Evolutionary conservation across 2,888 invertebrate genomes (phyloP).

Genomic region (Drosophila parthenogenetica): DNA sequence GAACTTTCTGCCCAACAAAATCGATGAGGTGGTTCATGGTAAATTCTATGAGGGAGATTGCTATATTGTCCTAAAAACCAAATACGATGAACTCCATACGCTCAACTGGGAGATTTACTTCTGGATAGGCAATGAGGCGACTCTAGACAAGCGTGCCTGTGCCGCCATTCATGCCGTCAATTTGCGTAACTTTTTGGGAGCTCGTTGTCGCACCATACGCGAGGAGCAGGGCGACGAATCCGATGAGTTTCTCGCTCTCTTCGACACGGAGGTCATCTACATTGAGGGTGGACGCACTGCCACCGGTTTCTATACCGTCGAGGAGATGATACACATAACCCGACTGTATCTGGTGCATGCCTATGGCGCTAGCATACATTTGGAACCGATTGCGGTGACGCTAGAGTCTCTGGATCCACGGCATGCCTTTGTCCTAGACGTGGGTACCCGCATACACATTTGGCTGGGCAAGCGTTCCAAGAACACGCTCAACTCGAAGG

Average conservation of each 20-base stretch:
- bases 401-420: constrained; percentile 93
- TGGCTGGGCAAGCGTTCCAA: constrained; percentile 93
- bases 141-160: constrained; percentile 88
- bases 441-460: constrained; percentile 93
- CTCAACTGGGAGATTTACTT: constrained; percentile 98
- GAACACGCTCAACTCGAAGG: constrained; percentile 93
- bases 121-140: constrained; percentile 98
- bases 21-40: constrained; percentile 97
- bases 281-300: constrained; percentile 98
- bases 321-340: constrained; percentile 93
- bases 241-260: constrained; percentile 96
- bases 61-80: constrained; percentile 97
- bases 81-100: constrained; percentile 92
- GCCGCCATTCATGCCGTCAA: constrained; percentile 98
- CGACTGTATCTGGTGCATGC: constrained; percentile 95
- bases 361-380: constrained; percentile 93
- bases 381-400: constrained; percentile 93
- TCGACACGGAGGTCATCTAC: constrained; percentile 95
- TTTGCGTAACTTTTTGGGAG: constrained; percentile 97
- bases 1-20: constrained; percentile 98
- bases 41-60: constrained; percentile 99
- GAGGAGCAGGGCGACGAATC: constrained; percentile 99
- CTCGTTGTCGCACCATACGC: constrained; percentile 95
- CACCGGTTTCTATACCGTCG: constrained; percentile 98
- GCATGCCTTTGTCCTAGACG: constrained; percentile 96